These are phyloP conservation scores for Akabosia matsudoensis DNA, from an alignment of 1,140 invertebrate genomes.

Conservation along the genomic window DNA sequence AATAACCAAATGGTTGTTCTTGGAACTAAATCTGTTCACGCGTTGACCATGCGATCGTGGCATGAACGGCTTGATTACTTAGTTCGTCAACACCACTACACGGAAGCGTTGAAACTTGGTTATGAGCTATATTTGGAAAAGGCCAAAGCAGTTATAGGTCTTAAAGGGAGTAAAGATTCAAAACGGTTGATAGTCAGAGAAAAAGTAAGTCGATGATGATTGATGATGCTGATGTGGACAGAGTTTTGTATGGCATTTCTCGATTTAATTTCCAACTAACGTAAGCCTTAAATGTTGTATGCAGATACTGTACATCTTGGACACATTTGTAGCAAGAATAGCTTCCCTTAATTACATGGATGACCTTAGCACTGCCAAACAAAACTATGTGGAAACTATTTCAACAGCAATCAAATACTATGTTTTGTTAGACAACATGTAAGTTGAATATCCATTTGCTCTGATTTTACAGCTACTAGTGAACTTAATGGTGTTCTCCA, in stretches of 20 bases:
- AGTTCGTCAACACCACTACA: slow-evolving; percentile 62
- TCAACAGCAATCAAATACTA: slow-evolving; percentile 56
- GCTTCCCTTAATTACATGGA: slow-evolving; percentile 43
- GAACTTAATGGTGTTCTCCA: slow-evolving; percentile 27
- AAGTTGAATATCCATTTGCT: slow-evolving; percentile 30
- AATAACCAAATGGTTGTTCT: slow-evolving; percentile 78
- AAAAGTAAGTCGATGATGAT: slow-evolving; percentile 55
- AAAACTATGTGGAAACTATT: slow-evolving; percentile 51
- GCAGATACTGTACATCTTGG: slow-evolving; percentile 59
- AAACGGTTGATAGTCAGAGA: slow-evolving; percentile 60
- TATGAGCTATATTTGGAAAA: slow-evolving; percentile 67
- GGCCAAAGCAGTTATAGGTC: slow-evolving; percentile 64
- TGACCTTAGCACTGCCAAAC: slow-evolving; percentile 42
- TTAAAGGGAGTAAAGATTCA: slow-evolving; percentile 59
- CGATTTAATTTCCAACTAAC: background rate
- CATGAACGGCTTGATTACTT: slow-evolving; percentile 70
- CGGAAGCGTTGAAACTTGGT: slow-evolving; percentile 64
- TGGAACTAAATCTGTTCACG: slow-evolving; percentile 75
- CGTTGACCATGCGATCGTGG: slow-evolving; percentile 77
- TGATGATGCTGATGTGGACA: background rate
- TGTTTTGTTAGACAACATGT: slow-evolving; percentile 51
- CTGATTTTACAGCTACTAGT: background rate
- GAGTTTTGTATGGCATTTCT: background rate
- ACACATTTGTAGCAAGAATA: slow-evolving; percentile 54
- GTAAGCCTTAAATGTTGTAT: slow-evolving; percentile 30